Evolutionary conservation across 1,140 invertebrate species (phyloP), one percentile per base, ranked within the genome.

Genomic region (Papilio polytes): DNA sequence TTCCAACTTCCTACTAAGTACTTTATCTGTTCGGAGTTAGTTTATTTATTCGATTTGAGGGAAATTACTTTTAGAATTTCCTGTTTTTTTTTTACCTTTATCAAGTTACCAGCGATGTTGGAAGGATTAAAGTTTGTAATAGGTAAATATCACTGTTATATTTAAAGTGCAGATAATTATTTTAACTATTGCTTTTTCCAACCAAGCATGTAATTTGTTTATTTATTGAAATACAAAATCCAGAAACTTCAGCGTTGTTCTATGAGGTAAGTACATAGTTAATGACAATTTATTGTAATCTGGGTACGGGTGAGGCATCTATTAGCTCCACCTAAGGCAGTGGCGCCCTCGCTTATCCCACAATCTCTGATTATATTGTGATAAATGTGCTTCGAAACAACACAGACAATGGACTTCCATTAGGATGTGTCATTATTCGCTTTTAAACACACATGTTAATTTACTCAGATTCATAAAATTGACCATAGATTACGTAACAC

Each of bases 1-100:
- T 66, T 66, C 26, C 12, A 66, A 66, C 26, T 66, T 66, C 13
- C 36, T 31, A 63, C 59, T 63, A 66, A 66, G 63, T 66, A 66
- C 22, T 31, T 66, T 66, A 66, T 66, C 63, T 66, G 63, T 12
- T 66, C 63, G 63, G 13, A 66, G 63, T 66, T 66, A 66, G 63
- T 66, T 66, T 66, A 66, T 66, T 66, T 66, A 66, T 66, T 66
- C 22, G 22, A 66, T 66, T 66, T 66, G 63, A 31, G 22, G 63
- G 22, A 31, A 66, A 66, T 66, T 31, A 66, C 63, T 15, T 66
- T 13, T 31, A 66, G 22, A 66, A 66, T 31, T 15, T 31, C 59
- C 9, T 66, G 22, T 7, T 31, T 26, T 1, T 26, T 1, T 66
- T 66, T 31, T 66, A 66, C 22, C 31, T 31, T 66, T 66, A 26